Evolutionary conservation across 2,113 vertebrate genomes (phyloP), one percentile per base, ranked within the genome.

Genomic region (Brachypodius melanocephalos): DNA sequence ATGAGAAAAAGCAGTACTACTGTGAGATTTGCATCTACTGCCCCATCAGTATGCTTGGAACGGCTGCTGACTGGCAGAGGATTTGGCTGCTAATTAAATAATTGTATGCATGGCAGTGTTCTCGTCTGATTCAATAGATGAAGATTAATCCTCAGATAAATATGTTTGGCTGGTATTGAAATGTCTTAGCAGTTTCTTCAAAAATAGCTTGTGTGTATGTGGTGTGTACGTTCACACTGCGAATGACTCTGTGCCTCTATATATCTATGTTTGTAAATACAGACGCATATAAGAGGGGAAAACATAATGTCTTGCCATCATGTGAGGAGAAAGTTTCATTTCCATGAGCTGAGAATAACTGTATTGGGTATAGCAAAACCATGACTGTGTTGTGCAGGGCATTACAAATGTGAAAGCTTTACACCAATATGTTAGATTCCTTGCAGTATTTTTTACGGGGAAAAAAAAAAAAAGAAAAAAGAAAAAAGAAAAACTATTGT

Each of bases 61-160:
- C 97, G 97, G 97, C 98, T 98, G 98, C 98, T 98, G 98, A 98
- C 98, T 98, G 98, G 98, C 97, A 98, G 97, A 98, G 98, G 98
- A 98, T 98, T 98, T 98, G 97, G 98, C 97, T 98, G 98, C 98
- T 99, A 99, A 99, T 99, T 99, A 99, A 99, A 99, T 99, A 99
- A 99, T 99, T 98, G 98, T 99, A 99, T 99, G 99, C 99, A 98
- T 98, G 98, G 98, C 97, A 98, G 98, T 98, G 98, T 99, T 98
- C 98, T 98, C 96, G 97, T 98, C 98, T 99, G 98, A 98, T 99
- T 99, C 97, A 98, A 98, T 98, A 98, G 97, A 98, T 98, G 97
- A 98, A 98, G 98, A 98, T 99, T 99, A 99, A 99, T 99, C 99
- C 98, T 99, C 98, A 98, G 98, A 99, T 98, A 99, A 99, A 99